Conservation (phyloP, 2,113 vertebrate species). For the Austrofundulus limnaeus region DNA sequence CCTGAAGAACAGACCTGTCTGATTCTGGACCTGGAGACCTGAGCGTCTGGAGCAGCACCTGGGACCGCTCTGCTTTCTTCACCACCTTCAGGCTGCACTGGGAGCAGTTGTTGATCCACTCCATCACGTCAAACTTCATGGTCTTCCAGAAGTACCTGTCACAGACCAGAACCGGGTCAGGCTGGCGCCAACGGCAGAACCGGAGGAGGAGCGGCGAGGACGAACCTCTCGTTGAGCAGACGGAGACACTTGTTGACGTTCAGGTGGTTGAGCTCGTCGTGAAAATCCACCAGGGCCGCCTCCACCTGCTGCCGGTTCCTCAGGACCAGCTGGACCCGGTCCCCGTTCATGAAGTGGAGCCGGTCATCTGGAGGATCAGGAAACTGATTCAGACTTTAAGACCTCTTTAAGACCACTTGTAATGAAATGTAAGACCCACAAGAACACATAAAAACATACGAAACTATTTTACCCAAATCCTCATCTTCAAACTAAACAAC, state of each 20-base stretch:
- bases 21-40: neutral
- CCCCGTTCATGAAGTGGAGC: slow-evolving; percentile 47
- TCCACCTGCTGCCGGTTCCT: slow-evolving; percentile 65
- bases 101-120: slow-evolving; percentile 66
- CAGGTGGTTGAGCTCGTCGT: slow-evolving; percentile 74
- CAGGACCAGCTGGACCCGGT: slow-evolving; percentile 54
- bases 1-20: slow-evolving; percentile 28
- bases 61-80: neutral
- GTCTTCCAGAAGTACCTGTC: slow-evolving; percentile 70
- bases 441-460: no score
- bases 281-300: slow-evolving; percentile 54
- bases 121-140: slow-evolving; percentile 62
- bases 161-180: neutral
- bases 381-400: no score
- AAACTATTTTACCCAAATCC: no score
- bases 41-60: slow-evolving; percentile 3
- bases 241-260: slow-evolving; percentile 63
- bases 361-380: slow-evolving; percentile 21
- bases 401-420: no score
- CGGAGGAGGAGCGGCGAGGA: no score
- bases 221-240: slow-evolving; percentile 62
- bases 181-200: no score
- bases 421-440: no score
- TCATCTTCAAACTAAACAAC: no score
- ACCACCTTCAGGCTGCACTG: slow-evolving; percentile 52